Percentiles rank a stretch among this genome's conserved stretches.
phyloP scores from a whole-genome alignment of 2,888 invertebrate species.

The Nephrotoma appendiculata region DNA sequence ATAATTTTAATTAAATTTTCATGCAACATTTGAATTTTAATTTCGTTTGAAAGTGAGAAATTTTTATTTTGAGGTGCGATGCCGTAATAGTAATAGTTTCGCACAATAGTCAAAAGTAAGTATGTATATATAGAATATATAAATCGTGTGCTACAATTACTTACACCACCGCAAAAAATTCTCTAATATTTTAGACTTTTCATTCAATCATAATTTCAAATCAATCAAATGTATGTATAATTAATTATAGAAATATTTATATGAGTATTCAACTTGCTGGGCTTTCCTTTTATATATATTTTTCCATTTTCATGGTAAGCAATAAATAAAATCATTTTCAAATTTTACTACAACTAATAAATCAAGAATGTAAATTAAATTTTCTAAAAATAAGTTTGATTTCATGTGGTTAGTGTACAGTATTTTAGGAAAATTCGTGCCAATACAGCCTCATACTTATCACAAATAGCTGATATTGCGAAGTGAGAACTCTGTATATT shows the following conservation, averaged over 20 bases:
- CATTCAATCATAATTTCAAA: not conserved
- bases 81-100: not conserved
- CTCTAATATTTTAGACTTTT: not conserved
- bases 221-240: not conserved
- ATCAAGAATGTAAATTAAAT: not conserved
- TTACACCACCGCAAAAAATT: not conserved
- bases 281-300: not conserved
- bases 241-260: not conserved
- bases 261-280: not conserved
- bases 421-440: not conserved
- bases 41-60: not conserved
- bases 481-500: too few species aligned
- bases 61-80: not conserved
- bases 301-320: not conserved
- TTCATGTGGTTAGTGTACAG: not conserved
- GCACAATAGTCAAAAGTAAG: not conserved
- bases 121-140: not conserved
- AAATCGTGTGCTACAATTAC: not conserved
- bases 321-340: not conserved
- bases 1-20: not conserved
- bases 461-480: too few species aligned
- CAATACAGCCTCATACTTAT: not conserved
- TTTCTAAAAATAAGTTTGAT: not conserved
- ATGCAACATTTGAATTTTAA: not conserved
- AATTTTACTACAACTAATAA: not conserved